Conservation (phyloP, 53 echinoderm and acorn worm genomes). For the Astropecten irregularis region DNA sequence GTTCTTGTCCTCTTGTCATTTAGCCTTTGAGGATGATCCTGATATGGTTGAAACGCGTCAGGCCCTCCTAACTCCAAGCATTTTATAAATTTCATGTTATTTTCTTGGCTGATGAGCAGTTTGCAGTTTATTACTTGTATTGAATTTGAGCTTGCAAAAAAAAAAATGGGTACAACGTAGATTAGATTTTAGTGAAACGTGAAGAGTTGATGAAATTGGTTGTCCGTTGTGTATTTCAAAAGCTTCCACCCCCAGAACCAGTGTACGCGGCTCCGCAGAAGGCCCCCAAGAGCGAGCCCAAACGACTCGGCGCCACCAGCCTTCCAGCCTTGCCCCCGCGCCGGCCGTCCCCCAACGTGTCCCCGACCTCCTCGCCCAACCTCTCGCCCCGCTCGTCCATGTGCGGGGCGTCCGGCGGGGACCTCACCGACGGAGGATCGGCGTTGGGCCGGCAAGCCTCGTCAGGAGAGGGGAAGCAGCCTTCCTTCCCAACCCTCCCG, state of each 20-base stretch:
- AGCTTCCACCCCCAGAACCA: constrained; percentile 62
- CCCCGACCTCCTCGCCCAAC: constrained; percentile 55
- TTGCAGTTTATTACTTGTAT: too few relatives aligned
- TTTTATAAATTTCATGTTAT: too few relatives aligned
- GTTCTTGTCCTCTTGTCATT: too few relatives aligned
- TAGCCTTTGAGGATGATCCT: too few relatives aligned
- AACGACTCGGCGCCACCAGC: background rate
- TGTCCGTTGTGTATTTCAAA: too few relatives aligned
- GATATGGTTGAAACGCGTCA: too few relatives aligned
- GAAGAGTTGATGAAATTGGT: too few relatives aligned
- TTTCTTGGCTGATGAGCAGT: too few relatives aligned
- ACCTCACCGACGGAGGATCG: background rate
- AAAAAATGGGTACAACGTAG: too few relatives aligned
- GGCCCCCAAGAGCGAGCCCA: background rate
- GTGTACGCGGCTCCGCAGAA: constrained; percentile 74
- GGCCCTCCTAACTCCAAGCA: too few relatives aligned
- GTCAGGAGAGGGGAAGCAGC: constrained; percentile 3
- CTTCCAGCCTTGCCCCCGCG: constrained; percentile 66
- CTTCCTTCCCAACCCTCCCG: constrained; percentile 55
- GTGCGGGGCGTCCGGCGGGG: background rate
- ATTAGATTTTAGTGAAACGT: too few relatives aligned
- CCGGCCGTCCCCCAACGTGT: constrained; percentile 56
- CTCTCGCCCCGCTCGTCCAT: constrained; percentile 53
- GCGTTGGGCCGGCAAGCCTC: background rate
- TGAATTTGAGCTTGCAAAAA: too few relatives aligned